These are phyloP conservation scores for Drosophila bocki DNA, from an alignment of 1,140 invertebrate genomes.

Conservation along the genomic window DNA sequence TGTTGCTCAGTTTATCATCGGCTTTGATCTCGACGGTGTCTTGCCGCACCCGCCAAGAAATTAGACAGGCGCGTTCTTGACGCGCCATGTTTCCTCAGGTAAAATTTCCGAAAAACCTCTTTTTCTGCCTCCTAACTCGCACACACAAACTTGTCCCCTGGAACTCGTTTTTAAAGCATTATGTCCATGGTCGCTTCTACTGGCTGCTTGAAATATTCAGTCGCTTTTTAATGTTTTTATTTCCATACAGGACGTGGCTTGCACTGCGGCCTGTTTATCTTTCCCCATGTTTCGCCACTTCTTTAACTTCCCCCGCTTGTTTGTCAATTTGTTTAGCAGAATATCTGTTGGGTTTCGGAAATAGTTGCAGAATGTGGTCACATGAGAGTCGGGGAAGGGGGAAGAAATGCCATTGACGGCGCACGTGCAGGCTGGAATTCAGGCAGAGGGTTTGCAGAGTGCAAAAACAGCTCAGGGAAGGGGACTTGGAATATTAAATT, in stretches of 20 bases:
- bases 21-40: constrained; percentile 20
- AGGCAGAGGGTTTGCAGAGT: constrained; percentile 2
- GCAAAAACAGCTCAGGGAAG: neutral
- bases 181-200: neutral
- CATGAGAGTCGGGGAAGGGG: neutral
- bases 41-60: constrained; percentile 4
- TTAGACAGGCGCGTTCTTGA: constrained; percentile 21
- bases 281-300: constrained; percentile 10
- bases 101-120: too few species aligned
- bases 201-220: neutral
- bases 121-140: too few species aligned
- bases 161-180: neutral
- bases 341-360: constrained; percentile 47
- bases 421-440: constrained; percentile 6
- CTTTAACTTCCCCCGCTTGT: constrained; percentile 15
- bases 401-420: constrained; percentile 3
- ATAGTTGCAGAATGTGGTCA: constrained; percentile 16
- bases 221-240: neutral
- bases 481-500: constrained; percentile 7
- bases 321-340: constrained; percentile 52
- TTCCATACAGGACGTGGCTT: neutral
- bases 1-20: constrained; percentile 16
- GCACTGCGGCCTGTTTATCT: constrained; percentile 24
- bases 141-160: too few species aligned
- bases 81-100: neutral